Conservation (phyloP, 2,888 invertebrate species). For the Lottia gigantea region DNA sequence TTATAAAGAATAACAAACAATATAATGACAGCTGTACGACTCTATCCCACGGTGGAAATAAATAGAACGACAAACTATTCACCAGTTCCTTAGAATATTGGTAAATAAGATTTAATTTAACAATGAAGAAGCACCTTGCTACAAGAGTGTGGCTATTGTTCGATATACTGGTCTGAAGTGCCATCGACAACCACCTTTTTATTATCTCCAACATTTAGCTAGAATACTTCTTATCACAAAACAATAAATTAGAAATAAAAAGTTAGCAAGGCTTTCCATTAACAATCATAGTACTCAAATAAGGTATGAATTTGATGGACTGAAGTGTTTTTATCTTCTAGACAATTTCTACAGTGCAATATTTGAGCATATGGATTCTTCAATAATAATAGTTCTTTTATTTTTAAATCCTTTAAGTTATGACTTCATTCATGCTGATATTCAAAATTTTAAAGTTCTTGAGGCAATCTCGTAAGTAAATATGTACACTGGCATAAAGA, state of each 20-base stretch:
- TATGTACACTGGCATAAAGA: constrained; percentile 4
- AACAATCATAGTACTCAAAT: not conserved
- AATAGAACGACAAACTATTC: not conserved
- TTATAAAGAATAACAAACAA: constrained; percentile 6
- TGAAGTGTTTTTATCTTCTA: not conserved
- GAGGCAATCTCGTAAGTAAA: not conserved
- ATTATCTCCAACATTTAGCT: not conserved
- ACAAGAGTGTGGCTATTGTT: constrained; percentile 3
- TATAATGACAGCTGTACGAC: constrained; percentile 1
- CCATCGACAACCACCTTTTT: constrained; percentile 6
- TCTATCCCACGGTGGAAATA: constrained; percentile 8
- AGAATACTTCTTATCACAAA: not conserved
- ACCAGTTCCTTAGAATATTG: constrained; percentile 1
- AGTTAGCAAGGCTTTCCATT: constrained; percentile 8
- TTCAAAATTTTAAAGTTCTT: too few relatives aligned
- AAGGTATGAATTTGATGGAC: constrained; percentile 7
- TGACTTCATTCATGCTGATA: too few relatives aligned
- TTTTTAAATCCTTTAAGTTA: too few relatives aligned
- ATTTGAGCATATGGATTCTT: not conserved
- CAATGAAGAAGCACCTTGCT: constrained; percentile 8
- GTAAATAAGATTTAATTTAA: constrained; percentile 10
- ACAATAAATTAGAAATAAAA: constrained; percentile 9
- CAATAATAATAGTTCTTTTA: too few relatives aligned
- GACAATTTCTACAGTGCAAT: not conserved
- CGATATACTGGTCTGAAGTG: not conserved